Conservation (phyloP, 2,797 vertebrate genomes). For the Gadopsis marmoratus region DNA sequence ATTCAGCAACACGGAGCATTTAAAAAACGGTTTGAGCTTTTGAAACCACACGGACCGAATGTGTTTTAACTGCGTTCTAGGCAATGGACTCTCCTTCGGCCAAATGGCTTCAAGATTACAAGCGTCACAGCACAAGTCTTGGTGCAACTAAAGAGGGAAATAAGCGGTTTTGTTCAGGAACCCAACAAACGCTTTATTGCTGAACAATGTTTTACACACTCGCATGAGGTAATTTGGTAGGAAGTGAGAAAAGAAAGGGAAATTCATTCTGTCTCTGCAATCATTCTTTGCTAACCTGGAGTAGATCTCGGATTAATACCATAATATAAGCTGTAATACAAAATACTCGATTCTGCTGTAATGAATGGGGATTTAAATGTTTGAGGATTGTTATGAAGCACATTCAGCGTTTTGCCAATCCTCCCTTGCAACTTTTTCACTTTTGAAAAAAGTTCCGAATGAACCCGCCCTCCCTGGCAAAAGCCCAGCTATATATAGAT, state of each 20-base stretch:
- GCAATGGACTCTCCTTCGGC: slow-evolving; percentile 84
- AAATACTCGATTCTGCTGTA: slow-evolving; percentile 3
- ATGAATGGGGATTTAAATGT: slow-evolving; percentile 14
- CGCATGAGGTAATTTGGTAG: slow-evolving; percentile 37
- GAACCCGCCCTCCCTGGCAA: slow-evolving; percentile 54
- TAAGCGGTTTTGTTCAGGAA: slow-evolving; percentile 37
- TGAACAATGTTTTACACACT: slow-evolving; percentile 24
- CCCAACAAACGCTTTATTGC: slow-evolving; percentile 26
- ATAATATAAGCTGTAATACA: background rate
- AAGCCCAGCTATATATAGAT: slow-evolving; percentile 42
- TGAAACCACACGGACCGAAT: slow-evolving; percentile 85
- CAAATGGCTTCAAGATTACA: slow-evolving; percentile 89
- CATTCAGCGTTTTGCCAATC: slow-evolving; percentile 27
- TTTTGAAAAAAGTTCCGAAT: slow-evolving; percentile 33
- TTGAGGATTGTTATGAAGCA: slow-evolving; percentile 30
- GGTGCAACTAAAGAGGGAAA: slow-evolving; percentile 35
- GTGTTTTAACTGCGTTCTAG: slow-evolving; percentile 87
- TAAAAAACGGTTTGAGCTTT: slow-evolving; percentile 76
- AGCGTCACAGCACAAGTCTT: slow-evolving; percentile 64
- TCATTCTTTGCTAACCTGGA: slow-evolving; percentile 12
- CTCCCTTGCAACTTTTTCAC: slow-evolving; percentile 10
- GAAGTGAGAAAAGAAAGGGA: slow-evolving; percentile 29
- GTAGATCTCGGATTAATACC: slow-evolving; percentile 5
- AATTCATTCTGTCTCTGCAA: slow-evolving; percentile 28
- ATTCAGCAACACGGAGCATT: slow-evolving; percentile 83